phyloP scores from a whole-genome alignment of 2,113 vertebrate genomes.

The Henicopernis longicauda region DNA sequence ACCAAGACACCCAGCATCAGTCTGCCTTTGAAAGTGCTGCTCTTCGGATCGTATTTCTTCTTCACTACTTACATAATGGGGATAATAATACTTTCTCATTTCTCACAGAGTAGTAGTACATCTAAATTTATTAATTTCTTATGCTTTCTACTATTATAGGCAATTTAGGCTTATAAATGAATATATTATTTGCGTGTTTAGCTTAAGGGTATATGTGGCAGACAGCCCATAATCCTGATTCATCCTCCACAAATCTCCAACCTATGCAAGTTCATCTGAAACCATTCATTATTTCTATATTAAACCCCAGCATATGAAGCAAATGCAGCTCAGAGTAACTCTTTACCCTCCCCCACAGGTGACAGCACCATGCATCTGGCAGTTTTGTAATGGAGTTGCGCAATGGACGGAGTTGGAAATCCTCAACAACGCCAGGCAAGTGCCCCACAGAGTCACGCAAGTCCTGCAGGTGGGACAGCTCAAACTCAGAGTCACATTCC shows the following conservation, averaged over 20 bases:
- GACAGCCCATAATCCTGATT: conserved; percentile 5
- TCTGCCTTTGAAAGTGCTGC: neutral
- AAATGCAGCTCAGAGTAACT: neutral
- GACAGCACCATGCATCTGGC: neutral
- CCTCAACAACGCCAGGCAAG: neutral
- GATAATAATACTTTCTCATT: neutral
- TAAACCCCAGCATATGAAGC: neutral
- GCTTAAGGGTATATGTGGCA: neutral
- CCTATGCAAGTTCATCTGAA: neutral
- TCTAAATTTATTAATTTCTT: neutral
- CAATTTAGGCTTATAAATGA: neutral
- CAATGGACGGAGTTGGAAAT: neutral
- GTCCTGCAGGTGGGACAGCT: neutral
- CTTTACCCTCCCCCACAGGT: neutral
- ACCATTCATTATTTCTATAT: neutral
- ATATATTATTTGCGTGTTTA: neutral
- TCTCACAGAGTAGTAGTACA: neutral
- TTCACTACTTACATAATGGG: neutral
- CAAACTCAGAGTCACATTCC: neutral
- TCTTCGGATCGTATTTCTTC: neutral
- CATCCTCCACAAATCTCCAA: neutral
- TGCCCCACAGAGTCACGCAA: neutral
- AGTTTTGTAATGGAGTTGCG: neutral
- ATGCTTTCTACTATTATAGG: neutral
- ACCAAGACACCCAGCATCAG: neutral